Percentiles rank a stretch among this genome's conserved stretches.
phyloP scores from a whole-genome alignment of 2,113 vertebrate species.

The Psittacara wagleri region DNA sequence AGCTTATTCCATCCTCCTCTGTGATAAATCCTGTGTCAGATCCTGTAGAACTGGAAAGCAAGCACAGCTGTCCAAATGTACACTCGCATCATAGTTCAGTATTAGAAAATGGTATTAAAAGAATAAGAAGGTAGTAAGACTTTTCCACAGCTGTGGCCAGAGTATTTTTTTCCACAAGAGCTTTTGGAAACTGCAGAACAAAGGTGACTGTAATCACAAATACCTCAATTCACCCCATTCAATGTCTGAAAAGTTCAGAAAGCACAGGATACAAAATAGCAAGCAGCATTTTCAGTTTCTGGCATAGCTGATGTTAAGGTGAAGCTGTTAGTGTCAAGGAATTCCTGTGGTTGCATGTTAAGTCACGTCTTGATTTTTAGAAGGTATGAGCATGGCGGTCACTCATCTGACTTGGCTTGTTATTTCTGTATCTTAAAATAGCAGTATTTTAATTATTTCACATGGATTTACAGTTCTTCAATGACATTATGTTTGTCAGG shows the following conservation, averaged over 20 bases:
- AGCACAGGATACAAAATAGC: background rate
- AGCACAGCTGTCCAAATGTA: background rate
- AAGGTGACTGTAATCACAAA: background rate
- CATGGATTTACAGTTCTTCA: background rate
- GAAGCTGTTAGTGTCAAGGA: background rate
- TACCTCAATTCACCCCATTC: background rate
- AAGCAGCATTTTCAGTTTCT: background rate
- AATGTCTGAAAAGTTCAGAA: background rate
- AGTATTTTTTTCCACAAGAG: background rate
- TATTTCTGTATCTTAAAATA: background rate
- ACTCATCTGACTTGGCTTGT: background rate
- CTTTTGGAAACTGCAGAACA: background rate
- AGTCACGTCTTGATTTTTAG: background rate
- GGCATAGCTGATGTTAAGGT: background rate
- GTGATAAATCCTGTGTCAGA: background rate
- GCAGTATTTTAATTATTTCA: background rate
- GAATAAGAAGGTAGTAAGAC: background rate
- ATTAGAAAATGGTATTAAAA: background rate
- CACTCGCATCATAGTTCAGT: background rate
- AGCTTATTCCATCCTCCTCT: background rate
- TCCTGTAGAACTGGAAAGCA: background rate
- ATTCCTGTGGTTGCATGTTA: background rate
- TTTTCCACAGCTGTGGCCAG: background rate
- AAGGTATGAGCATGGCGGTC: background rate
- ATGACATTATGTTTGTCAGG: background rate